A percentile compares a stretch with the other conserved stretches of the same genome.
phyloP scores from a whole-genome alignment of 2,888 invertebrate species.

The Andricus curvator region DNA sequence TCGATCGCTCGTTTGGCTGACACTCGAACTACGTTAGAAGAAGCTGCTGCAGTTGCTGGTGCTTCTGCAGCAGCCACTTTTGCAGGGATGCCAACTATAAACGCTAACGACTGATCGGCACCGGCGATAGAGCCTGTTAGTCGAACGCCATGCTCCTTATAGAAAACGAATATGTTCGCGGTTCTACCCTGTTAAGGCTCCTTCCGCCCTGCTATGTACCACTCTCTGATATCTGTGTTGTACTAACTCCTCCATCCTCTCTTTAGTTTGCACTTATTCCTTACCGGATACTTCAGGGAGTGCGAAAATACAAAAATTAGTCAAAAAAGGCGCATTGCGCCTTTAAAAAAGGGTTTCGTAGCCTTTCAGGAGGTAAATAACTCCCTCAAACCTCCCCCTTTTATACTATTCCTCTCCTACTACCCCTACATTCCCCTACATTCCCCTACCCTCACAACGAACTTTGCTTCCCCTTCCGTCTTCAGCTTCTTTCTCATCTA shows the following conservation, averaged over 20 bases:
- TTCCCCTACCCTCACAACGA: no score
- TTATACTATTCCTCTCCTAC: no score
- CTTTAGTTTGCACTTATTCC: background rate
- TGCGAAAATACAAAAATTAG: background rate
- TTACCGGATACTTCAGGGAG: background rate
- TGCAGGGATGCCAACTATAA: constrained; percentile 61
- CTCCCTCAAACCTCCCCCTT: no score
- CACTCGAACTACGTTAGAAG: constrained; percentile 57
- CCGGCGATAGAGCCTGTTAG: constrained; percentile 68
- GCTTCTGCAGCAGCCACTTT: constrained; percentile 49
- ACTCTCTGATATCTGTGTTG: constrained; percentile 63
- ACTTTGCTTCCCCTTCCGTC: no score
- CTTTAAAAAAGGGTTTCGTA: no score
- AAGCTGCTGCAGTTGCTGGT: constrained; percentile 51
- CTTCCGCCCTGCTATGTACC: constrained; percentile 16
- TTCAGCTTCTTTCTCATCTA: no score
- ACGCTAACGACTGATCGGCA: constrained; percentile 71
- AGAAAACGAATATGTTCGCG: constrained; percentile 68
- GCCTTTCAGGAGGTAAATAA: no score
- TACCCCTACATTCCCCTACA: no score
- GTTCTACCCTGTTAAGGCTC: constrained; percentile 59
- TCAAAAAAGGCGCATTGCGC: no score
- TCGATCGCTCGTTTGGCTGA: constrained; percentile 60
- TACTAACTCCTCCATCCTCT: background rate
- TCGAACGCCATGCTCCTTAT: constrained; percentile 69